Percentiles rank a stretch among this genome's conserved stretches.
phyloP scores from a whole-genome alignment of 1,140 invertebrate genomes.

The Phocides pigmalion region DNA sequence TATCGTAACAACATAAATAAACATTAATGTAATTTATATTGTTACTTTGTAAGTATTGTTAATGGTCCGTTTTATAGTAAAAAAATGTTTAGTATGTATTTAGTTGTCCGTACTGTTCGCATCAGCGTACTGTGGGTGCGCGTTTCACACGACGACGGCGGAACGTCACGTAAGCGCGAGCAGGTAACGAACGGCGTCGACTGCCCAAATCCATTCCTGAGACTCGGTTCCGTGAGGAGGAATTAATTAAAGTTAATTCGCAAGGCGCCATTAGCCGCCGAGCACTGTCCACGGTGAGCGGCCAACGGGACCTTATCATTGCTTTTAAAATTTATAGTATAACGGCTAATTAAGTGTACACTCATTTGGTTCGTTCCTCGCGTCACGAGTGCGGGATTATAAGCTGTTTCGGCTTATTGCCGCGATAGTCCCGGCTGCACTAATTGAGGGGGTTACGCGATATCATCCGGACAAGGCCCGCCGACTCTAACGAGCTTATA shows the following conservation, averaged over 20 bases:
- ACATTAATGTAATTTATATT: no score
- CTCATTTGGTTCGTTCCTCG: conserved; percentile 61
- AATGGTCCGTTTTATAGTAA: no score
- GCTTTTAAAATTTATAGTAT: conserved; percentile 80
- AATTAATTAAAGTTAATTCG: conserved; percentile 77
- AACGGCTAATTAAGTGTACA: conserved; percentile 77
- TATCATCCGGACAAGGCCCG: conserved; percentile 59
- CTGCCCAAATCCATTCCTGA: conserved; percentile 43
- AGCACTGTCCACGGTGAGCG: conserved; percentile 57
- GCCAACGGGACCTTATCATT: conserved; percentile 74
- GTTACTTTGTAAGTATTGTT: no score
- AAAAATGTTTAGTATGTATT: no score
- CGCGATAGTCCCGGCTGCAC: conserved; percentile 53
- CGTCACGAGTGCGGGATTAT: conserved; percentile 65
- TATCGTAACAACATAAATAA: no score
- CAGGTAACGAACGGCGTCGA: conserved; percentile 36
- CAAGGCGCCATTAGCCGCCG: conserved; percentile 66
- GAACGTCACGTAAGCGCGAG: conserved; percentile 17
- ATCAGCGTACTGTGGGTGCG: background rate
- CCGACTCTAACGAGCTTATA: conserved; percentile 63
- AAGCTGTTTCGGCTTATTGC: conserved; percentile 59
- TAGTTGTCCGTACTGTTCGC: conserved; percentile 1
- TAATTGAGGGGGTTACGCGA: conserved; percentile 67
- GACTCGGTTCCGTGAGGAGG: conserved; percentile 51
- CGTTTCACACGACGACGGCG: background rate